Evolutionary conservation across 2,888 invertebrate genomes (phyloP), one percentile per base, ranked within the genome.

Genomic region (Portevinia maculata): DNA sequence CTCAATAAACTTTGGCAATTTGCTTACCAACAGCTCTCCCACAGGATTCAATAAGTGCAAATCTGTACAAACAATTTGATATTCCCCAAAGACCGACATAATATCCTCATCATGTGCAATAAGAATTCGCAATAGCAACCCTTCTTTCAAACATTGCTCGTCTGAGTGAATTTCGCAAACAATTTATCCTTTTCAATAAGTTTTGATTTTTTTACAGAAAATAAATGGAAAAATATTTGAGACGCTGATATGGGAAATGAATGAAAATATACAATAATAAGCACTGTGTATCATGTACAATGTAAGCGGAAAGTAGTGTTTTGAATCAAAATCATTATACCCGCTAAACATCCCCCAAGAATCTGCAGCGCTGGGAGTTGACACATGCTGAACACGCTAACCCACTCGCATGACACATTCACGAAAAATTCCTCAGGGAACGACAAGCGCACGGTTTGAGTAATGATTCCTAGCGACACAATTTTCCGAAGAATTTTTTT

Each of bases 101-200:
- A 81, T 46, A 65, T 70, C 64, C 79, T 70, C 75, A 81, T 81
- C 79, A 75, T 64, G 37, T 62, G 57, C 30, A 50, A 62, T 30
- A 13, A 60, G 79, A 79, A 74, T 79, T 79, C 53, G 17, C 50
- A 32, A 37, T 67, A 37, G 17, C 53, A 78, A 76, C 70, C 75
- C 81, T 76, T 81, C 70, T 48, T 34, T 4, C 3, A n/a, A 32
- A 32, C 37, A 34, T 53, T 15, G 48, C 48, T 57, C 55, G 78
- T 9, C 48, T 64, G 78, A 78, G 46, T 67, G 76, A 73, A 21
- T 83, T 83, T 78, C 55, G 71, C 78, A 78, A 78, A 62, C 78
- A 62, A 73, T 78, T 83, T 83, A 78, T 78, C 71, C 83, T 67
- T 75, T 78, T 76, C 76, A 64, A 75, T 76, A 76, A 75, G 70